Conservation (phyloP, 2,888 invertebrate species). For the Temnothorax unifasciatus region DNA sequence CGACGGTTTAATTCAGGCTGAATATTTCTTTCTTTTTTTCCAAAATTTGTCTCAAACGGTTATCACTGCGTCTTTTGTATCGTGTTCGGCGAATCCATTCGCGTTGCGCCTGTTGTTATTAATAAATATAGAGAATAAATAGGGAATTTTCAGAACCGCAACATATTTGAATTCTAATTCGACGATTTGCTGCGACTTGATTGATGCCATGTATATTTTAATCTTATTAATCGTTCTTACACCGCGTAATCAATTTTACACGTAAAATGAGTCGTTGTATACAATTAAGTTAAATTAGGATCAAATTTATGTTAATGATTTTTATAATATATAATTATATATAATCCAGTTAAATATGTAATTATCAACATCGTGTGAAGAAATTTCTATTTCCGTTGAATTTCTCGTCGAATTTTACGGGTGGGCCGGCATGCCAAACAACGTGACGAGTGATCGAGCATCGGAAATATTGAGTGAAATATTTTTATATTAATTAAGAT, state of each 20-base stretch:
- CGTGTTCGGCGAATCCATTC: not conserved
- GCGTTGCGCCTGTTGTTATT: not conserved
- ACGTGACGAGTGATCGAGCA: too few species aligned
- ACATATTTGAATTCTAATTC: not conserved
- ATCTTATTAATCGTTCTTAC: not conserved
- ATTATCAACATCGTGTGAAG: not conserved
- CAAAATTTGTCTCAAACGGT: too few species aligned
- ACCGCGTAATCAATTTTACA: not conserved
- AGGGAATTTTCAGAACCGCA: not conserved
- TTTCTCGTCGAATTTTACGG: not conserved
- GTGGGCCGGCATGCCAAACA: not conserved
- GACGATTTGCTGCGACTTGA: not conserved
- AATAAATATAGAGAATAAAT: not conserved
- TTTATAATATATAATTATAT: not conserved
- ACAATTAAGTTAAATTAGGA: not conserved
- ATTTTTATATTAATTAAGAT: constrained; percentile 22
- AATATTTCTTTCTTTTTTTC: too few species aligned
- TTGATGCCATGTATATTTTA: not conserved
- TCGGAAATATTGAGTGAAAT: not conserved
- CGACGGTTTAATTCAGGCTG: too few species aligned
- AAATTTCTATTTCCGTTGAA: not conserved
- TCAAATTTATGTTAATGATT: not conserved
- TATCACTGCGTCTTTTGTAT: not conserved
- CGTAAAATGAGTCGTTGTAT: not conserved
- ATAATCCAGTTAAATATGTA: not conserved